Base-by-base conservation (phyloP, 1,140 invertebrate genomes). In the Plutomurus gul region DNA sequence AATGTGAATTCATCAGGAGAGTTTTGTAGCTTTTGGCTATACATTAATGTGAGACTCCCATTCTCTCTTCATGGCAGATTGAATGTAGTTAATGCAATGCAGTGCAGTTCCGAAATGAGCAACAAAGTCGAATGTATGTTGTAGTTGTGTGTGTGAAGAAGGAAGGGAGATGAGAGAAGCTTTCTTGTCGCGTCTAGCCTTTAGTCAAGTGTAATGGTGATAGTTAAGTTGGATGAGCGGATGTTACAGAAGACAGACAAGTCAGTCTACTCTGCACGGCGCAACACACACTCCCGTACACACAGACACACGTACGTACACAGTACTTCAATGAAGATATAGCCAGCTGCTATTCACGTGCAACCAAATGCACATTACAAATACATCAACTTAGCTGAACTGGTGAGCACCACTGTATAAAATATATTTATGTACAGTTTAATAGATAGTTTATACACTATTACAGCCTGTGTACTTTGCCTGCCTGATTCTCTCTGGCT, bases 321-420 rank as follows among this genome's bases (percentile, higher is more conserved):
- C 13, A 27, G 13, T 25, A 25, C 40, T n/a, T 22, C n/a, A 8
- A 16, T 18, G 40, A 47, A 60, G 51, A 43, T 70, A 65, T 65
- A 43, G 20, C 43, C 76, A 78, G 76, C 76, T 78, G 76, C 76
- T 72, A 27, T 73, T 78, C 76, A 78, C 76, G 70, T 78, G 76
- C 33, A 65, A 65, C 56, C 36, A 25, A 65, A 33, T 65, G 56
- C 56, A 65, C 56, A 33, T 65, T 65, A 65, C 56, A 65, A 65
- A 65, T 65, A 65, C 56, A 65, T 30, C 25, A 65, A 65, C 56
- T 65, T 65, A 27, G n/a, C 56, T 27, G 49, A 70, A 56, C 30
- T 56, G 75, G 36, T 22, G n/a, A 75, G 27, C 27, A n/a, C 27
- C 25, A 65, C 27, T 65, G 56, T 65, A 65, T 65, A 33, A 65